Evolutionary conservation across 1,140 invertebrate species (phyloP).

Genomic region (Trinorchestia longiramus): DNA sequence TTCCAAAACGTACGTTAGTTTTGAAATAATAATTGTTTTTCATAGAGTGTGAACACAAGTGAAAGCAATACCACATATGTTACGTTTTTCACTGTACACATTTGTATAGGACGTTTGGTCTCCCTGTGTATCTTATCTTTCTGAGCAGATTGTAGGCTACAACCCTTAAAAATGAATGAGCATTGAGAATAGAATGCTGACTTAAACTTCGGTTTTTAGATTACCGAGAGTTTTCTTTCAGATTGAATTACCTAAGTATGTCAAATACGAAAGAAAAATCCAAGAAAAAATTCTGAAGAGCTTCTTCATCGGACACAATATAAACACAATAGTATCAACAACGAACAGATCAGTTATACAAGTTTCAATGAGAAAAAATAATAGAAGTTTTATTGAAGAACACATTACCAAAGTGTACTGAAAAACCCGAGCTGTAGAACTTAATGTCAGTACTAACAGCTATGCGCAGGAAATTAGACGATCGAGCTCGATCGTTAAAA

Average conservation of each 20-base stretch:
- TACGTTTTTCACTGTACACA: too few species aligned
- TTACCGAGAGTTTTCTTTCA: too few species aligned
- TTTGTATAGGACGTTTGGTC: too few species aligned
- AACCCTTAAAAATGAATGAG: too few species aligned
- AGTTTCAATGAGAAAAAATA: background rate
- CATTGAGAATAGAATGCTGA: too few species aligned
- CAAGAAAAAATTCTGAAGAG: background rate
- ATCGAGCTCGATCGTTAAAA: background rate
- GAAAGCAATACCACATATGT: too few species aligned
- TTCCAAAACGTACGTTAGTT: too few species aligned
- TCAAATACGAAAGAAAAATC: background rate
- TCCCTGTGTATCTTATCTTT: too few species aligned
- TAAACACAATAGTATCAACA: background rate
- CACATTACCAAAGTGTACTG: background rate
- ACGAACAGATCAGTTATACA: background rate
- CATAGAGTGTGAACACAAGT: too few species aligned
- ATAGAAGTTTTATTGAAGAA: background rate
- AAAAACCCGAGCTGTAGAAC: background rate
- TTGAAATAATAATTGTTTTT: too few species aligned
- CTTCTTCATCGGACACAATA: background rate
- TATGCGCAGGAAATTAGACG: background rate
- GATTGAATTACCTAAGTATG: background rate
- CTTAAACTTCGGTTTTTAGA: too few species aligned
- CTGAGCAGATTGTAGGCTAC: too few species aligned
- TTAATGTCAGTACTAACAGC: background rate